Percentiles rank a stretch among this genome's conserved stretches.
phyloP scores from a whole-genome alignment of 2,888 invertebrate species.

The Candidula unifasciata region DNA sequence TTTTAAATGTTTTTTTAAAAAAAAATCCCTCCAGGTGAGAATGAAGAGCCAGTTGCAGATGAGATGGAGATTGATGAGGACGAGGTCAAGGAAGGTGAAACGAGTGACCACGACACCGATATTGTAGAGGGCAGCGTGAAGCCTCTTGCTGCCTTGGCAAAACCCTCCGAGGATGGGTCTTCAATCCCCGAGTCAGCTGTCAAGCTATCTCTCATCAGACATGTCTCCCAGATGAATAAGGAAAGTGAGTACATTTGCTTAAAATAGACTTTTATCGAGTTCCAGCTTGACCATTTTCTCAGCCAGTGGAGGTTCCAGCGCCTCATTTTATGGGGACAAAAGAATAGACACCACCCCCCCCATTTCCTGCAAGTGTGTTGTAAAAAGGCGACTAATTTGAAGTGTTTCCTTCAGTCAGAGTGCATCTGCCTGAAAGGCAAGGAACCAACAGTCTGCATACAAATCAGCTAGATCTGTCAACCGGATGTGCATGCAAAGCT shows the following conservation, averaged over 20 bases:
- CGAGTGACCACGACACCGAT: slow-evolving; percentile 53
- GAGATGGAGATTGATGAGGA: slow-evolving; percentile 49
- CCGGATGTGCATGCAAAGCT: no score
- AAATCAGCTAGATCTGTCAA: no score
- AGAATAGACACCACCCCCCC: no score
- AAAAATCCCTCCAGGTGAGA: background rate
- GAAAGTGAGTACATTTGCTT: slow-evolving; percentile 27
- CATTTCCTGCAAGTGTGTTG: no score
- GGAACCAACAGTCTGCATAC: no score
- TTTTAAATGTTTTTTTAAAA: background rate
- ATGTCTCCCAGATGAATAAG: slow-evolving; percentile 45
- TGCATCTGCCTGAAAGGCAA: no score
- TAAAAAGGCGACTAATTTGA: no score
- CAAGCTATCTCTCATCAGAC: slow-evolving; percentile 35
- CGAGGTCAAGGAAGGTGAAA: slow-evolving; percentile 52
- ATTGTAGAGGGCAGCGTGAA: slow-evolving; percentile 54
- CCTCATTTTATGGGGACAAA: no score
- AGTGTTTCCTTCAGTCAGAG: no score
- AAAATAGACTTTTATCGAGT: background rate
- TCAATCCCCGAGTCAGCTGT: slow-evolving; percentile 18
- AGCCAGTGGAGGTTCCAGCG: background rate
- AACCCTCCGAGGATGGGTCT: slow-evolving; percentile 43
- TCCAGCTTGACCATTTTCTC: background rate
- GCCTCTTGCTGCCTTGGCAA: background rate
- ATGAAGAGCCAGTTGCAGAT: slow-evolving; percentile 45